Percentiles rank a stretch among this genome's conserved stretches.
phyloP scores from a whole-genome alignment of 2,797 vertebrate species.

The Okamejei kenojei region DNA sequence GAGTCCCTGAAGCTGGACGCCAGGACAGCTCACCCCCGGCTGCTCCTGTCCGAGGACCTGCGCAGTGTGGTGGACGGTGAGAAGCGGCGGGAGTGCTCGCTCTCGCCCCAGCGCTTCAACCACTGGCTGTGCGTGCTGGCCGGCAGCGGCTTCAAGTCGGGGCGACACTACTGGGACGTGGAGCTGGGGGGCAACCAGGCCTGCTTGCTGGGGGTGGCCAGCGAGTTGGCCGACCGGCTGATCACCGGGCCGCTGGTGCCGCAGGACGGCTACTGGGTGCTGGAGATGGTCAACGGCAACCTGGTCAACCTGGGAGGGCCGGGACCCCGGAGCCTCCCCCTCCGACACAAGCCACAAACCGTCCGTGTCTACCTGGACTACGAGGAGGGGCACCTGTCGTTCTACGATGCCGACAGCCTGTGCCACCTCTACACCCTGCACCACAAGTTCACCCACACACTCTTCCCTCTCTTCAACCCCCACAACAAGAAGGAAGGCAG shows the following conservation, averaged over 20 bases:
- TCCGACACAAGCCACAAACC: neutral
- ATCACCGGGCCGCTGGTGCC: slow-evolving; percentile 66
- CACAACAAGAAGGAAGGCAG: slow-evolving; percentile 37
- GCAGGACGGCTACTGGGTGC: slow-evolving; percentile 51
- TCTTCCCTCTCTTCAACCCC: slow-evolving; percentile 43
- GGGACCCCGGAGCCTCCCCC: neutral
- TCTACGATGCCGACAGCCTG: slow-evolving; percentile 40
- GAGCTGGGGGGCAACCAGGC: slow-evolving; percentile 58
- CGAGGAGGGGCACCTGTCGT: slow-evolving; percentile 42
- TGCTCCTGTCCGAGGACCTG: slow-evolving; percentile 62
- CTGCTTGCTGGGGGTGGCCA: slow-evolving; percentile 63
- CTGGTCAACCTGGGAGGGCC: neutral
- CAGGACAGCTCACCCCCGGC: slow-evolving; percentile 63
- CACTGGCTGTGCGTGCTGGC: slow-evolving; percentile 61
- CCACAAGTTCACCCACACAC: slow-evolving; percentile 31
- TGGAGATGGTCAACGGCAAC: neutral
- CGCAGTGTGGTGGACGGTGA: slow-evolving; percentile 65
- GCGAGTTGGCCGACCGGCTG: slow-evolving; percentile 58
- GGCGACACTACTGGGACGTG: slow-evolving; percentile 67
- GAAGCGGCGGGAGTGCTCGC: slow-evolving; percentile 64
- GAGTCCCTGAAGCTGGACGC: slow-evolving; percentile 63
- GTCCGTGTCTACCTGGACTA: slow-evolving; percentile 42
- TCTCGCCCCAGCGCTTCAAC: slow-evolving; percentile 57
- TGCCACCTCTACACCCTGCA: slow-evolving; percentile 38
- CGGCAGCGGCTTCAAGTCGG: slow-evolving; percentile 55